Evolutionary conservation across 1,140 invertebrate genomes (phyloP).

Genomic region (Dolichoris vasculosae): DNA sequence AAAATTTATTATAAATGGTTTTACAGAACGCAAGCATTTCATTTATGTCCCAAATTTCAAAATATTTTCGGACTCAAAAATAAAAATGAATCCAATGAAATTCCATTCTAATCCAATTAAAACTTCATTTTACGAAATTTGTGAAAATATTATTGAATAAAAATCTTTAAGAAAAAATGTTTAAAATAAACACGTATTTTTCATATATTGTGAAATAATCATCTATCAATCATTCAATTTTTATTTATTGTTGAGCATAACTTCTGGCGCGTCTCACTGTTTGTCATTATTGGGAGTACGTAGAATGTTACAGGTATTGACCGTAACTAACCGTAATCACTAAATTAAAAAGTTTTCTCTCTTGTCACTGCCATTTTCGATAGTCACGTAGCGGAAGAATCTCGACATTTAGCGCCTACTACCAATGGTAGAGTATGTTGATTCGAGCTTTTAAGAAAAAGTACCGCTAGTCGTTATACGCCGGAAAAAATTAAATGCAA

Average conservation of each 20-base stretch:
- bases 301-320: background rate
- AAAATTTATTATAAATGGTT: too few relatives aligned
- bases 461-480: background rate
- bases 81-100: background rate
- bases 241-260: background rate
- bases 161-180: background rate
- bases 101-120: background rate
- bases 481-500: constrained; percentile 45
- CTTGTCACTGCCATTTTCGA: background rate
- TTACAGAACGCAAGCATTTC: too few relatives aligned
- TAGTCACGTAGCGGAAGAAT: background rate
- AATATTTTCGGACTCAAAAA: background rate
- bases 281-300: constrained; percentile 6
- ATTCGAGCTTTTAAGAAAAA: constrained; percentile 13
- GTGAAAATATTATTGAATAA: background rate
- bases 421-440: constrained; percentile 23
- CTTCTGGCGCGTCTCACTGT: background rate
- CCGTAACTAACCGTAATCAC: constrained; percentile 40
- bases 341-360: constrained; percentile 46
- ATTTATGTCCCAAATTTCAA: background rate
- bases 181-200: background rate
- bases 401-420: background rate
- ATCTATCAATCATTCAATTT: background rate
- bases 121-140: too few relatives aligned
- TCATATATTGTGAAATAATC: background rate